Evolutionary conservation across 1,140 invertebrate genomes (phyloP).

Genomic region (Cotesia chilonis): DNA sequence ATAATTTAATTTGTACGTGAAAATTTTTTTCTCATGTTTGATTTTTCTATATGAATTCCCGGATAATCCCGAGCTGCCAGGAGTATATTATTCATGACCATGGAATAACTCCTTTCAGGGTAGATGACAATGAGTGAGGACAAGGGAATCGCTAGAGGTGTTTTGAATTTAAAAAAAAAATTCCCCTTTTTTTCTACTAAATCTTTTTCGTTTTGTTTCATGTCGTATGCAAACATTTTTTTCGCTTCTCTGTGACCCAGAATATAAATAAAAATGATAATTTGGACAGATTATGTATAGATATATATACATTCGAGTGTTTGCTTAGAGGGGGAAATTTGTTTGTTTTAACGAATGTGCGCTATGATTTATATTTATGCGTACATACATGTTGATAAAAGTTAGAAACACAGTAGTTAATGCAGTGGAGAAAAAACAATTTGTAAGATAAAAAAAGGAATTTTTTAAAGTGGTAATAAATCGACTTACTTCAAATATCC

Average conservation of each 20-base stretch:
- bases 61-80: slow-evolving; percentile 23
- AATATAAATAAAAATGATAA: no score
- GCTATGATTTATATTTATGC: no score
- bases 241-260: slow-evolving; percentile 8
- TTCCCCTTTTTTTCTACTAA: neutral
- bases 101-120: slow-evolving; percentile 33
- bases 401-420: no score
- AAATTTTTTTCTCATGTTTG: slow-evolving; percentile 21
- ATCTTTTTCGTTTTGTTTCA: neutral
- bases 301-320: no score
- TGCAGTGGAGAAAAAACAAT: neutral
- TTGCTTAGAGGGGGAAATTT: no score
- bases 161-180: slow-evolving; percentile 19
- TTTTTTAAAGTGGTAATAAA: neutral
- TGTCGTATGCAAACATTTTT: slow-evolving; percentile 10
- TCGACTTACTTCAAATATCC: neutral
- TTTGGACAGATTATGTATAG: no score
- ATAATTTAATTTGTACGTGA: slow-evolving; percentile 9
- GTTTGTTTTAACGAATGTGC: no score
- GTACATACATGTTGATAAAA: no score
- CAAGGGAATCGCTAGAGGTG: slow-evolving; percentile 25
- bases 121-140: slow-evolving; percentile 29
- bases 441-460: neutral
- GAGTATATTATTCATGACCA: slow-evolving; percentile 30
- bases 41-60: slow-evolving; percentile 16